Base-by-base conservation (phyloP, 2,797 vertebrate species). In the Trichosurus vulpecula region DNA sequence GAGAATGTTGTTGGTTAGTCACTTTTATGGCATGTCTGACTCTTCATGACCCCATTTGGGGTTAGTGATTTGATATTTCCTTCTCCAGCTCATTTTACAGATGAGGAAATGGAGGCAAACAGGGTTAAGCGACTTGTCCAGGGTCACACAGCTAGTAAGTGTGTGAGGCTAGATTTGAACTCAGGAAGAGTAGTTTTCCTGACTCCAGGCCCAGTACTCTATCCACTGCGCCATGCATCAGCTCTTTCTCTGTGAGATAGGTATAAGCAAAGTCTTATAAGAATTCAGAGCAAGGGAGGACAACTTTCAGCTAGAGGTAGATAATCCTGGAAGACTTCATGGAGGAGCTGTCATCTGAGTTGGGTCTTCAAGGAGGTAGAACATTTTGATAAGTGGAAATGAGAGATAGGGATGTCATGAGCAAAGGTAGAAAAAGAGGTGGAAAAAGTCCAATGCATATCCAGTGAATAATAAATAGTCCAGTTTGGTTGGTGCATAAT, bases 381-480 rank as follows among this genome's bases (percentile, higher is more conserved):
- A 87, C 31, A 13, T 92, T 92, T 94, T 25, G 30, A n/a, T 4
- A 90, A 22, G 19, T 56, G 25, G 52, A 29, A 6, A 3, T 53
- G 10, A 27, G 35, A 3, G 30, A 61, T 53, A 95, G 87, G 16
- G 11, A 27, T 58, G 53, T 53, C 52, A 6, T 87, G 4, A 12
- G 41, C 41, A 87, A 51, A 92, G 10, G 22, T 91, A 4, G n/a
- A 30, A n/a, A 87, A 51, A 94, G n/a, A 92, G 8, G 16, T 91
- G 8, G n/a, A 30, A n/a, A 87, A 51, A 94, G 41, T 52, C 90
- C 35, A 41, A 41, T 91, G 91, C 90, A 35, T 95, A 61, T 53
- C 92, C 30, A n/a, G 58, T 91, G 92, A 95, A 95, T 96, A 9
- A 3, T 92, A 93, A 93, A 12, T 22, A 54, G 66, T 91, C 96